phyloP scores from a whole-genome alignment of 1,140 invertebrate species.

The Drosophila obscura region DNA sequence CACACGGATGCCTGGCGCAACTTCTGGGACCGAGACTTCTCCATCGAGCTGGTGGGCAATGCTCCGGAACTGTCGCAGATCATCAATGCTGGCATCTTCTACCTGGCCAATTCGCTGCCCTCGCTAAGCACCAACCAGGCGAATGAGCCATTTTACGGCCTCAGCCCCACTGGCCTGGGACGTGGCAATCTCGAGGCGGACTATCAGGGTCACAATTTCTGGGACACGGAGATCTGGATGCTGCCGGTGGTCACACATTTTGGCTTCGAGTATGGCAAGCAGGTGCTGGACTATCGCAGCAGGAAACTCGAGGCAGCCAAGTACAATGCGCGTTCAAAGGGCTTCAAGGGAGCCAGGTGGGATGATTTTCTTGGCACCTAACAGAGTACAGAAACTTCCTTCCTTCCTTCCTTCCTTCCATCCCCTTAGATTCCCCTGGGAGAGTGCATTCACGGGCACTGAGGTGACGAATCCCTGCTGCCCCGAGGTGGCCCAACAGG shows the following conservation, averaged over 20 bases:
- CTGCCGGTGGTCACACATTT: constrained; percentile 68
- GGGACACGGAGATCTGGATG: constrained; percentile 84
- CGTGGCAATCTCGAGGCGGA: constrained; percentile 83
- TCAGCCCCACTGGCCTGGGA: constrained; percentile 86
- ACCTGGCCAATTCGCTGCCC: constrained; percentile 85
- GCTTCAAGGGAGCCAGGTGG: constrained; percentile 71
- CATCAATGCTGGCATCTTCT: constrained; percentile 86
- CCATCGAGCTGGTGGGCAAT: constrained; percentile 84
- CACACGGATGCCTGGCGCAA: constrained; percentile 57
- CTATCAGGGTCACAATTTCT: constrained; percentile 82
- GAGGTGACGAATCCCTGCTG: constrained; percentile 86
- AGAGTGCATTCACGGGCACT: constrained; percentile 85
- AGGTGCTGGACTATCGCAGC: constrained; percentile 66
- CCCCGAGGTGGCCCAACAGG: constrained; percentile 85
- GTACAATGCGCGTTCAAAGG: constrained; percentile 65
- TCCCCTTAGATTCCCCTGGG: constrained; percentile 84
- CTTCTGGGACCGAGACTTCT: constrained; percentile 71
- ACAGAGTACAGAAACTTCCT: not conserved
- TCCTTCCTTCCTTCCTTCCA: not conserved
- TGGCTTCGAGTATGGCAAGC: constrained; percentile 52
- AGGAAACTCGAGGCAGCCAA: constrained; percentile 56
- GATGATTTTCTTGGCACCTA: not conserved
- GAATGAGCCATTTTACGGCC: constrained; percentile 84
- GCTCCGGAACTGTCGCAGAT: constrained; percentile 83
- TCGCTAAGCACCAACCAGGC: constrained; percentile 83